Base-by-base conservation (phyloP, 2,797 vertebrate species). In the Acanthis flammea region DNA sequence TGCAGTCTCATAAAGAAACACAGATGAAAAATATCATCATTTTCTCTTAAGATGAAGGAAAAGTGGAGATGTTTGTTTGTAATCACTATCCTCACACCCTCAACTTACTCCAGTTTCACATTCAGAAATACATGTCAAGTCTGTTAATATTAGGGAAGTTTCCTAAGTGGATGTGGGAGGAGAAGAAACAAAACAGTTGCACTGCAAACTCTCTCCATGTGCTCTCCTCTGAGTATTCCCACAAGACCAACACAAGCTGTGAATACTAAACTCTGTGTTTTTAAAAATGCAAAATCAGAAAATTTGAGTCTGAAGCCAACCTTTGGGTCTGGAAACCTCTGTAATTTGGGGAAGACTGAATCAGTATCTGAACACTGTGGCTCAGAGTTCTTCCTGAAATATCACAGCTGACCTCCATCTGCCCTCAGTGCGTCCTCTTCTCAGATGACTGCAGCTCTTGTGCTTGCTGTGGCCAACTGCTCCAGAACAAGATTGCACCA, bases 351-450 rank as follows among this genome's bases (percentile, higher is more conserved):
- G 54, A 92, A 95, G 47, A 68, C 6, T 68, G 75, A 89, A 80
- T 66, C 73, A 63, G 13, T 86, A 66, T 70, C 55, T 81, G 90
- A 84, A 54, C 37, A 35, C 27, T 92, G 94, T 62, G 83, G 86
- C 62, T 95, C 44, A 80, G 44, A 86, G 12, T 47, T 94, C 47
- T 81, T 88, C 86, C 67, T 84, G 75, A 96, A 95, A 93, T 93
- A 78, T 27, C 54, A 16, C 53, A 30, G 48, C 27, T 86, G 79
- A 93, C 86, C 82, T 92, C 57, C 41, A 19, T 60, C 24, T 90
- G 83, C 41, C 78, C 89, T 85, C 72, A 66, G 14, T 0, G 0
- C 55, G 55, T 55, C 74, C 51, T 79, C n/a, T 85, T 92, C 86
- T 90, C 63, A 65, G n/a, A 71, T 51, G 47, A 23, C 74, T 91